Conservation (phyloP, 37 sponge, comb jelly and placozoan species). For the Aplysina aerophoba region DNA sequence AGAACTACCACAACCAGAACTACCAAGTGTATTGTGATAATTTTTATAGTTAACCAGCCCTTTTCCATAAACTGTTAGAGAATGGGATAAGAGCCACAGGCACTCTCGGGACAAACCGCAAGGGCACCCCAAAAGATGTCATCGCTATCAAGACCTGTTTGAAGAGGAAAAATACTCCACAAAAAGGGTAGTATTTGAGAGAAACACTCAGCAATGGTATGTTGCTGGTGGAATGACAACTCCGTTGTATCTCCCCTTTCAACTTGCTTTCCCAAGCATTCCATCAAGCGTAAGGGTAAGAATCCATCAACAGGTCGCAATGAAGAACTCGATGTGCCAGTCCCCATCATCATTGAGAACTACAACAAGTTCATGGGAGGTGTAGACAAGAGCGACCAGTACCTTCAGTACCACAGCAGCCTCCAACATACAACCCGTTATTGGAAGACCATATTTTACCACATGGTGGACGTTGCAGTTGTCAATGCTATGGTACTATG, state of each 20-base stretch:
- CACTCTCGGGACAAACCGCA: neutral
- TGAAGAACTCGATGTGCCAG: neutral
- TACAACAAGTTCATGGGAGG: slow-evolving; percentile 56
- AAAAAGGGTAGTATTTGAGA: neutral
- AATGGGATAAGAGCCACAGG: neutral
- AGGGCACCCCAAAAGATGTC: neutral
- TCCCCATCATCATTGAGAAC: neutral
- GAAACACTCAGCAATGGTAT: neutral
- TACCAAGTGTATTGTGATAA: neutral
- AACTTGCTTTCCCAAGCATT: neutral
- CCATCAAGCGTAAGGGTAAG: neutral
- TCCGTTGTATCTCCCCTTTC: neutral
- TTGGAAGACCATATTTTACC: slow-evolving; percentile 62
- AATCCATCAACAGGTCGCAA: neutral
- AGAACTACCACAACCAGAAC: slow-evolving; percentile 8
- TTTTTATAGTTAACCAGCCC: neutral
- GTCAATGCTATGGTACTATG: slow-evolving; percentile 41
- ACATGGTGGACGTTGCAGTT: slow-evolving; percentile 50
- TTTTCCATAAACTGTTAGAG: neutral
- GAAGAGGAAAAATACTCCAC: neutral
- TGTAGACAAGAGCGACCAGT: slow-evolving; percentile 52
- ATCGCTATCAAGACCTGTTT: neutral
- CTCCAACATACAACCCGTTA: slow-evolving; percentile 36
- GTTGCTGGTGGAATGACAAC: neutral
- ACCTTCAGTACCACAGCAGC: slow-evolving; percentile 33